Conservation (phyloP, 2,797 vertebrate species). For the Serranus cabrilla region DNA sequence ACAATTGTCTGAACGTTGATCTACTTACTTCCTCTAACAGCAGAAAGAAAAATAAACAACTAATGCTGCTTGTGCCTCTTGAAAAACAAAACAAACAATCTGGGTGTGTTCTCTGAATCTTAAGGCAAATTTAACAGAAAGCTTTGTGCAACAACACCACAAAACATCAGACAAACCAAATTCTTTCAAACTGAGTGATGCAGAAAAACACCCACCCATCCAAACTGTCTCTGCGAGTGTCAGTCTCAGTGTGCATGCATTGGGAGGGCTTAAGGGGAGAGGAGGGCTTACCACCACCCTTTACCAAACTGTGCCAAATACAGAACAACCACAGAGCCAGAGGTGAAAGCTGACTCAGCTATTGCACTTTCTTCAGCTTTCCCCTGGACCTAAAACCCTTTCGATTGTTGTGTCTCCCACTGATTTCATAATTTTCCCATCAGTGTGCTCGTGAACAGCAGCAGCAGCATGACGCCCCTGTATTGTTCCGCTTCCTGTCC, state of each 20-base stretch:
- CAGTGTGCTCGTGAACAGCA: slow-evolving; percentile 32
- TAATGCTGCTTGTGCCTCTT: slow-evolving; percentile 3
- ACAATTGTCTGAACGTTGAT: slow-evolving; percentile 61
- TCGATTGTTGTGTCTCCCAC: not conserved
- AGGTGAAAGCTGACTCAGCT: slow-evolving; percentile 20
- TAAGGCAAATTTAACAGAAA: slow-evolving; percentile 72
- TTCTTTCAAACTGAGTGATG: slow-evolving; percentile 28
- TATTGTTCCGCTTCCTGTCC: slow-evolving; percentile 43
- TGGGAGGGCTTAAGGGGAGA: not conserved
- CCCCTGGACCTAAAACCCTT: slow-evolving; percentile 18
- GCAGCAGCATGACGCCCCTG: slow-evolving; percentile 7
- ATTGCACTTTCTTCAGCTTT: slow-evolving; percentile 24
- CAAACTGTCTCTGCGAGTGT: slow-evolving; percentile 58
- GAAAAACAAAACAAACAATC: slow-evolving; percentile 31
- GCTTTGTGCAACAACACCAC: slow-evolving; percentile 20
- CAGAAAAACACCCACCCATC: slow-evolving; percentile 42
- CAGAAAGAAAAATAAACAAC: slow-evolving; percentile 1
- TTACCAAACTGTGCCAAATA: slow-evolving; percentile 77
- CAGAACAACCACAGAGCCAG: slow-evolving; percentile 46
- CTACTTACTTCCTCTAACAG: slow-evolving; percentile 35
- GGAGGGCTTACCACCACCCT: slow-evolving; percentile 50
- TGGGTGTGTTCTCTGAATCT: slow-evolving; percentile 49
- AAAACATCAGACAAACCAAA: slow-evolving; percentile 36
- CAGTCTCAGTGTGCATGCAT: slow-evolving; percentile 67
- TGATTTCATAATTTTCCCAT: not conserved